These are phyloP conservation scores for Colius striatus DNA, from an alignment of 2,113 vertebrate genomes.

Conservation along the genomic window DNA sequence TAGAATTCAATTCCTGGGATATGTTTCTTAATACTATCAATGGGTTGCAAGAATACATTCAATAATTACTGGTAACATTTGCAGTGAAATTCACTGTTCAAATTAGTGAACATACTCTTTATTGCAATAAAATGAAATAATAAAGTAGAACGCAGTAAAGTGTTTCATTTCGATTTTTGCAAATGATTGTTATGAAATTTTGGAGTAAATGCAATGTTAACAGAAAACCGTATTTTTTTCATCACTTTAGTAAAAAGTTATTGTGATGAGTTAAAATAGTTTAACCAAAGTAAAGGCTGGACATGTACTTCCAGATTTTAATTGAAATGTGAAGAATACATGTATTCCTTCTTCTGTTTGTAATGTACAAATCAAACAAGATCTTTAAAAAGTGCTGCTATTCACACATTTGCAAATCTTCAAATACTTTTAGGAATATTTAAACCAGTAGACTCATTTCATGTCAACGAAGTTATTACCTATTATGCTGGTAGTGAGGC, in stretches of 20 bases:
- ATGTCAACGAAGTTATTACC: neutral
- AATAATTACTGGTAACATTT: neutral
- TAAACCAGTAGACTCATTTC: neutral
- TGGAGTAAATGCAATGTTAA: neutral
- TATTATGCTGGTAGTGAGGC: neutral
- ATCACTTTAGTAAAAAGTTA: neutral
- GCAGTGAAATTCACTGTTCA: neutral
- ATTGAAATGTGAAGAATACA: neutral
- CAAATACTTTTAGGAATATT: neutral
- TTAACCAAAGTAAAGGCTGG: neutral
- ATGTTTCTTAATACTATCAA: neutral
- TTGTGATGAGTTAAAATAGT: neutral
- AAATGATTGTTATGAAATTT: neutral
- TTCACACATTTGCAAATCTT: neutral
- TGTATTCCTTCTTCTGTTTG: neutral
- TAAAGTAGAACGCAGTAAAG: neutral
- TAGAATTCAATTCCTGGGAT: neutral
- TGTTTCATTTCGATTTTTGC: neutral
- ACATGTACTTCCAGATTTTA: neutral
- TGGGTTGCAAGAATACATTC: neutral
- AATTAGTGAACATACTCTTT: neutral
- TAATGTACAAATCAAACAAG: neutral
- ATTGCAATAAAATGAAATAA: neutral
- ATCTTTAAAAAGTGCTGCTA: neutral
- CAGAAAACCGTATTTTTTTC: fast-evolving